A percentile compares a stretch with the other conserved stretches of the same genome.
Evolutionary conservation across 2,113 vertebrate genomes (phyloP).

Genomic region (Poeciliopsis occidentalis): DNA sequence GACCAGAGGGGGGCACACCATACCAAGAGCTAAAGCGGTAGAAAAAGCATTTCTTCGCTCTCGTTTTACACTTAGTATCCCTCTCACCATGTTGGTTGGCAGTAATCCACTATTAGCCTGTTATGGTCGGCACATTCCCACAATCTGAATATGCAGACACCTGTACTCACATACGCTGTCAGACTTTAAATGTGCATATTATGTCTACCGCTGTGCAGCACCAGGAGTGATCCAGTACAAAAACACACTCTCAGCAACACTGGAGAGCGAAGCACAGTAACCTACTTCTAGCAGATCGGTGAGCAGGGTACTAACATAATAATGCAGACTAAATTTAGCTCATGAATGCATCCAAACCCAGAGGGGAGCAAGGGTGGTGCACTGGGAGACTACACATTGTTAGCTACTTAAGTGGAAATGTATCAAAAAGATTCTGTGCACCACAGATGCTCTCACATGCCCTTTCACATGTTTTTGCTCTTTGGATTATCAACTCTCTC

Average conservation of each 20-base stretch:
- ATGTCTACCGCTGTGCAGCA: constrained; percentile 59
- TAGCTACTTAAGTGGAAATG: constrained; percentile 16
- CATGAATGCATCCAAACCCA: constrained; percentile 53
- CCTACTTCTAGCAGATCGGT: constrained; percentile 70
- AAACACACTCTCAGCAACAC: constrained; percentile 26
- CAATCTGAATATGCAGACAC: constrained; percentile 28
- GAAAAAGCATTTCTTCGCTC: constrained; percentile 7
- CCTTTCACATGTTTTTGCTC: neutral
- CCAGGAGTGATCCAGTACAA: constrained; percentile 53
- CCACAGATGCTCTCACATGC: constrained; percentile 10
- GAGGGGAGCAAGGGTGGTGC: constrained; percentile 44
- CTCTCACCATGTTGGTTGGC: constrained; percentile 34
- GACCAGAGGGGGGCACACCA: constrained; percentile 67
- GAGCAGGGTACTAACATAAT: constrained; percentile 65
- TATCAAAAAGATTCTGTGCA: constrained; percentile 20
- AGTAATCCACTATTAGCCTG: constrained; percentile 55
- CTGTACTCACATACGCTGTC: constrained; percentile 18
- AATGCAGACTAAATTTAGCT: constrained; percentile 73
- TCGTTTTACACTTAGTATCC: constrained; percentile 19
- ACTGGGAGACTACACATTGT: constrained; percentile 41
- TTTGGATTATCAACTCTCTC: neutral
- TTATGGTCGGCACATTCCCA: constrained; percentile 55
- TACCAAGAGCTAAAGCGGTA: constrained; percentile 30
- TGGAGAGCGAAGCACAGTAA: constrained; percentile 70
- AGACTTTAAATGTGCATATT: constrained; percentile 54